Evolutionary conservation across 2,797 vertebrate species (phyloP).

Genomic region (Enteromius paludinosus): DNA sequence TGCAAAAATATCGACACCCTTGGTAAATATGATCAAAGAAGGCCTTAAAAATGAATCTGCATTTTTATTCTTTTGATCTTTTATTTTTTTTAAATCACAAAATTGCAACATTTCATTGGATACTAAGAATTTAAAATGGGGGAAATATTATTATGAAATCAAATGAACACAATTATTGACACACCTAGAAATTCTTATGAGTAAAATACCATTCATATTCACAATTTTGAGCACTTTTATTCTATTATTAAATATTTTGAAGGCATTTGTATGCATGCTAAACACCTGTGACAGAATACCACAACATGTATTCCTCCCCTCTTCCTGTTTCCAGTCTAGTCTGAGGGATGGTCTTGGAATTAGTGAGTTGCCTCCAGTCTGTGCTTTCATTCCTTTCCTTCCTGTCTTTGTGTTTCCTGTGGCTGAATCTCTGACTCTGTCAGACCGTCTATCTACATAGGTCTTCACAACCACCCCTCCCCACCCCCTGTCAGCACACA

Average conservation of each 20-base stretch:
- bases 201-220: no score
- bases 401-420: slow-evolving; percentile 45
- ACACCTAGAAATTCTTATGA: no score
- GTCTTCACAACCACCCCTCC: slow-evolving; percentile 55
- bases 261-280: not conserved
- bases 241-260: not conserved
- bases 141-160: no score
- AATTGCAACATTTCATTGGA: no score
- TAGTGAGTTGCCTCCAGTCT: not conserved
- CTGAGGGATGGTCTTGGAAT: not conserved
- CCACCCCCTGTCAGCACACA: slow-evolving; percentile 70
- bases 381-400: slow-evolving; percentile 34
- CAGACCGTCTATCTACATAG: not conserved
- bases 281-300: not conserved
- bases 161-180: no score
- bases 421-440: not conserved
- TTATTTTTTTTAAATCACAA: no score
- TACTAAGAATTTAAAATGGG: no score
- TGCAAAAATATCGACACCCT: no score
- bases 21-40: no score
- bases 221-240: not conserved
- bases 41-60: no score
- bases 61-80: no score
- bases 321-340: not conserved
- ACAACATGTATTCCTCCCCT: not conserved